Percentiles rank a stretch among this genome's conserved stretches.
Conservation (phyloP, 2,888 invertebrate species). For the Ormyrus labotus region DNA sequence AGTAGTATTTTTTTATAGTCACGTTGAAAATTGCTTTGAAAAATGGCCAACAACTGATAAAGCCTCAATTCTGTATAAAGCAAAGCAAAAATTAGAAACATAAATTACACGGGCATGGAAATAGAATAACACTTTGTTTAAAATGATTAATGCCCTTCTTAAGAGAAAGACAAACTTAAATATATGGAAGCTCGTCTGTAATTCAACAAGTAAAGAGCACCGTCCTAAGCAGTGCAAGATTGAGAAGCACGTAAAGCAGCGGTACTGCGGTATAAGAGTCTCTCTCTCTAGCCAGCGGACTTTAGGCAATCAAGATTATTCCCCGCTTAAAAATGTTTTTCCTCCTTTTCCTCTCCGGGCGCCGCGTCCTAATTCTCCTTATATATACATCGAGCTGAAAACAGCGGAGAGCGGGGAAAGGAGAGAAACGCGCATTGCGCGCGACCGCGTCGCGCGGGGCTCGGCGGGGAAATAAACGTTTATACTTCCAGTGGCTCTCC, state of each 20-base stretch:
- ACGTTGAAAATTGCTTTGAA: too few relatives aligned
- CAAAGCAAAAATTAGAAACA: too few relatives aligned
- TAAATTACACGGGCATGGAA: too few relatives aligned
- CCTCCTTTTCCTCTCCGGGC: neutral
- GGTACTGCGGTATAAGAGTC: too few relatives aligned
- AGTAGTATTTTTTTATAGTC: too few relatives aligned
- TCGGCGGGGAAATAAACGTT: slow-evolving; percentile 27
- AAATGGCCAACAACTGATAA: too few relatives aligned
- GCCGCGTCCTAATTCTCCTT: neutral
- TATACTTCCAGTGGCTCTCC: slow-evolving; percentile 32
- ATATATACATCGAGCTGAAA: neutral
- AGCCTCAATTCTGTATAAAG: too few relatives aligned
- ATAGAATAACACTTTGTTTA: too few relatives aligned
- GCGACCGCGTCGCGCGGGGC: neutral
- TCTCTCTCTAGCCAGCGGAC: neutral
- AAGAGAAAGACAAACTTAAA: neutral
- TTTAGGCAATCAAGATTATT: slow-evolving; percentile 28
- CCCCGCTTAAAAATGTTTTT: slow-evolving; percentile 25
- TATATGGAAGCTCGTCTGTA: neutral
- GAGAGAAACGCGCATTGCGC: neutral
- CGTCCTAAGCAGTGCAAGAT: slow-evolving; percentile 18
- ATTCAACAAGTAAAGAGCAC: slow-evolving; percentile 11
- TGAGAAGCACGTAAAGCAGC: neutral
- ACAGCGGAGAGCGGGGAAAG: neutral
- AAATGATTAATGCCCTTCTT: neutral